Evolutionary conservation across 2,797 vertebrate species (phyloP).

Genomic region (Enoplosus armatus): DNA sequence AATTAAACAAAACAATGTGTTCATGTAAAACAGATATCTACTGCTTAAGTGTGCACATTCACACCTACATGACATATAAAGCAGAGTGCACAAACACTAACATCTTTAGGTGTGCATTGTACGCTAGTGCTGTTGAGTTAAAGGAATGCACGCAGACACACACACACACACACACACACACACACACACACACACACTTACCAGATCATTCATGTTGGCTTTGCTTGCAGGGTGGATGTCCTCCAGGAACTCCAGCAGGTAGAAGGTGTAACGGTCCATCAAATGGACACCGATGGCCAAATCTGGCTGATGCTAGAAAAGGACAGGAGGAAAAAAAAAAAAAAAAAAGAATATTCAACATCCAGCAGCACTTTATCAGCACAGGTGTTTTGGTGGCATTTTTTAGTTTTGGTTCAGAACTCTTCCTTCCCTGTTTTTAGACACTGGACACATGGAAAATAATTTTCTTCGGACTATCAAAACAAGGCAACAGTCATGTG

Average conservation of each 20-base stretch:
- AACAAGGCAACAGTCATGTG: neutral
- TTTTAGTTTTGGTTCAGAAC: neutral
- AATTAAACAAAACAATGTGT: too few species aligned
- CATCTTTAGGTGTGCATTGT: too few species aligned
- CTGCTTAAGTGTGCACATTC: neutral
- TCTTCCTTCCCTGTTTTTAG: neutral
- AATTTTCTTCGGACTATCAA: neutral
- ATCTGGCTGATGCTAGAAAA: constrained; percentile 94
- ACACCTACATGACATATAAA: neutral
- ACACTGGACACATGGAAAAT: neutral
- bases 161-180: neutral
- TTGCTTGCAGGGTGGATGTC: constrained; percentile 97
- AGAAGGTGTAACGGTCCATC: constrained; percentile 99
- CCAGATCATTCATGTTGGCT: constrained; percentile 96
- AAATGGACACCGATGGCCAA: constrained; percentile 96
- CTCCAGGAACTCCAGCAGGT: constrained; percentile 97
- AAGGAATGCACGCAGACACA: neutral
- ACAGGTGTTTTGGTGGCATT: neutral
- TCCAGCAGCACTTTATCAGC: neutral
- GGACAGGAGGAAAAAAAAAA: neutral
- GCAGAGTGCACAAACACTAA: too few species aligned
- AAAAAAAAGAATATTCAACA: neutral
- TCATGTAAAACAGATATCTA: neutral
- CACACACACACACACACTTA: constrained; percentile 67
- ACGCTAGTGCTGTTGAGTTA: neutral